Evolutionary conservation across 2,113 vertebrate species (phyloP).

Genomic region (Clarias batrachus): DNA sequence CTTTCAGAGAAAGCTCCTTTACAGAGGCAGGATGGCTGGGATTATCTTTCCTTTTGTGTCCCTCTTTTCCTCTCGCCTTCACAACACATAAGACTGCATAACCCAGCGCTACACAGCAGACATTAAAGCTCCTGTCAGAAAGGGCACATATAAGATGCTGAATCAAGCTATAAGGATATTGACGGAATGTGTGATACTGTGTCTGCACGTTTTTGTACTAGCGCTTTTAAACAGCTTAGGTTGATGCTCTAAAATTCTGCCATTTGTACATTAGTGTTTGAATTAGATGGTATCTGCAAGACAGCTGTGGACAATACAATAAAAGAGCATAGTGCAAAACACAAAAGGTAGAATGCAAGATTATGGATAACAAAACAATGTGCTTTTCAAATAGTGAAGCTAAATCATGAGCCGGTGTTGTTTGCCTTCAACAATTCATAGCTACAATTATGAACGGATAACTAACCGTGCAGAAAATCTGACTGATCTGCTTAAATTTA

Average conservation of each 20-base stretch:
- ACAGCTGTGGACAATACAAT: neutral
- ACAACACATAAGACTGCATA: slow-evolving; percentile 22
- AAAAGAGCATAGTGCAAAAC: neutral
- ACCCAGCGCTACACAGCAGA: slow-evolving; percentile 12
- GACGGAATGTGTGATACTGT: neutral
- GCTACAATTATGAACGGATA: neutral
- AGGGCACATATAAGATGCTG: slow-evolving; percentile 14
- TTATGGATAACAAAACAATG: slow-evolving; percentile 2
- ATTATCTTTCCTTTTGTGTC: slow-evolving; percentile 53
- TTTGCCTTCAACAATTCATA: slow-evolving; percentile 2
- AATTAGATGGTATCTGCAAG: neutral
- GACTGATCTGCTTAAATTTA: neutral
- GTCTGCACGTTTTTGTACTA: neutral
- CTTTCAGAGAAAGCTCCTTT: slow-evolving; percentile 51
- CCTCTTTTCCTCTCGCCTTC: slow-evolving; percentile 24
- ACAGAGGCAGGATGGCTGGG: slow-evolving; percentile 45
- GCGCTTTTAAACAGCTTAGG: neutral
- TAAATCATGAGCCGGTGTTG: neutral
- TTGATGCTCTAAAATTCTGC: neutral
- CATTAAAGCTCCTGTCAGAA: slow-evolving; percentile 9
- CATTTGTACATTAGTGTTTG: neutral
- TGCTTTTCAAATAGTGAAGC: neutral
- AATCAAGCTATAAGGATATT: slow-evolving; percentile 5
- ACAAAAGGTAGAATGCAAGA: neutral
- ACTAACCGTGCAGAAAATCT: neutral